A percentile compares a stretch with the other conserved stretches of the same genome.
phyloP scores from a whole-genome alignment of 2,888 invertebrate genomes.

The Phytoseiulus persimilis region DNA sequence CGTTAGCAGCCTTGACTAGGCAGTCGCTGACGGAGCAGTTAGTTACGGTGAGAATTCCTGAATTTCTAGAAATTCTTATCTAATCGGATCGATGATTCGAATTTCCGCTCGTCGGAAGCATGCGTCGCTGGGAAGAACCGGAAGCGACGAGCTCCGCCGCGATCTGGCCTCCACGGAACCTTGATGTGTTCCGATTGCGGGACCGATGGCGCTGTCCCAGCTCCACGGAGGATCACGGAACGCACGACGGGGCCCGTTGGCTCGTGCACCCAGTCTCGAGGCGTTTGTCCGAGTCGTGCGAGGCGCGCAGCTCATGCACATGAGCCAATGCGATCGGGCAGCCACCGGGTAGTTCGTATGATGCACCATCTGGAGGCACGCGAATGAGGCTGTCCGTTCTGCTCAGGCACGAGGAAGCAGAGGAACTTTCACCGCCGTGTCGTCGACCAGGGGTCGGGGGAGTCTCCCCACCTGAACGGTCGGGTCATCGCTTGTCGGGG shows the following conservation, averaged over 20 bases:
- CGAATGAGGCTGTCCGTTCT: background rate
- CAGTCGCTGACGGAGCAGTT: no score
- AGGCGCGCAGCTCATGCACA: background rate
- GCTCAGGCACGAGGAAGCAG: background rate
- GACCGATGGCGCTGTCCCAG: no score
- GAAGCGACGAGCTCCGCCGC: no score
- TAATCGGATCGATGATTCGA: no score
- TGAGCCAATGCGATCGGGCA: background rate
- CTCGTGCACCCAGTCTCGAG: background rate
- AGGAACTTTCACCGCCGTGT: background rate
- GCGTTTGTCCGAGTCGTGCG: background rate
- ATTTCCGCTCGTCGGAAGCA: no score
- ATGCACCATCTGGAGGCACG: background rate
- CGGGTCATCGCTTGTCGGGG: background rate
- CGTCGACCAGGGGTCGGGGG: background rate
- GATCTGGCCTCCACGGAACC: no score
- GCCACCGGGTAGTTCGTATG: background rate
- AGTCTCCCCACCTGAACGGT: background rate
- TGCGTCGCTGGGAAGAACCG: no score
- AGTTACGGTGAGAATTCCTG: no score
- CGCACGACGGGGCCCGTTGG: background rate
- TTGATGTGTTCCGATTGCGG: no score
- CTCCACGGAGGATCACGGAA: background rate
- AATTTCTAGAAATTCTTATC: no score
- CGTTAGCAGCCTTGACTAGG: no score